Evolutionary conservation across 2,113 vertebrate species (phyloP).

Genomic region (Taxidea taxus): DNA sequence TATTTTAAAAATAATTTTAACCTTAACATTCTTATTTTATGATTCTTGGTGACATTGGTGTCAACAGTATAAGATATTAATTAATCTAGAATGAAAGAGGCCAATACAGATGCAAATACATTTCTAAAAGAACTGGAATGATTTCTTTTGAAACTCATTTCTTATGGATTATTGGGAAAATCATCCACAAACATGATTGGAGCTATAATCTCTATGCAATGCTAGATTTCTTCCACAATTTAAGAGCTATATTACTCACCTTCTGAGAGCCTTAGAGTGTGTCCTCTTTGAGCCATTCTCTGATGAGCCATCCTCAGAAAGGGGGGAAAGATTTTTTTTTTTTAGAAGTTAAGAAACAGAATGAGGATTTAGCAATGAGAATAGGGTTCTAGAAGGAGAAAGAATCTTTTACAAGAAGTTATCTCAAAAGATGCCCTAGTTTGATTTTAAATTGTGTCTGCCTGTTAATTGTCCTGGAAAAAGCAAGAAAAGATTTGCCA

Average conservation of each 20-base stretch:
- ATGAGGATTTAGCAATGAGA: not conserved
- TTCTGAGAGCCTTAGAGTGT: not conserved
- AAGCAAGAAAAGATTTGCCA: not conserved
- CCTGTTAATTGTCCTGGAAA: not conserved
- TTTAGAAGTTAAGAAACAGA: not conserved
- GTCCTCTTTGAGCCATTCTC: not conserved
- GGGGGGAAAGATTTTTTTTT: not conserved
- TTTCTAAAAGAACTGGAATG: not conserved
- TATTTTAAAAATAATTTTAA: constrained; percentile 29
- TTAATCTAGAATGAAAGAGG: not conserved
- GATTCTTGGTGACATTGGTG: not conserved
- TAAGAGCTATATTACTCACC: not conserved
- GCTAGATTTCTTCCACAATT: not conserved
- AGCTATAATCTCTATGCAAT: constrained; percentile 1
- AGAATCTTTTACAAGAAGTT: not conserved
- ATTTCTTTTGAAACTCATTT: not conserved
- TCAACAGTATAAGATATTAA: not conserved
- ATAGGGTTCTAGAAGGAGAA: not conserved
- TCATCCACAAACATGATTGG: not conserved
- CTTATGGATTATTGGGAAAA: not conserved
- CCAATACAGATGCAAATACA: not conserved
- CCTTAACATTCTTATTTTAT: not conserved
- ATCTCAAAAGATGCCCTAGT: constrained; percentile 17
- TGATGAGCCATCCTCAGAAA: constrained; percentile 9
- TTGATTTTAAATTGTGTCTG: not conserved